phyloP scores from a whole-genome alignment of 2,797 vertebrate species.

The Phaenicophaeus curvirostris region DNA sequence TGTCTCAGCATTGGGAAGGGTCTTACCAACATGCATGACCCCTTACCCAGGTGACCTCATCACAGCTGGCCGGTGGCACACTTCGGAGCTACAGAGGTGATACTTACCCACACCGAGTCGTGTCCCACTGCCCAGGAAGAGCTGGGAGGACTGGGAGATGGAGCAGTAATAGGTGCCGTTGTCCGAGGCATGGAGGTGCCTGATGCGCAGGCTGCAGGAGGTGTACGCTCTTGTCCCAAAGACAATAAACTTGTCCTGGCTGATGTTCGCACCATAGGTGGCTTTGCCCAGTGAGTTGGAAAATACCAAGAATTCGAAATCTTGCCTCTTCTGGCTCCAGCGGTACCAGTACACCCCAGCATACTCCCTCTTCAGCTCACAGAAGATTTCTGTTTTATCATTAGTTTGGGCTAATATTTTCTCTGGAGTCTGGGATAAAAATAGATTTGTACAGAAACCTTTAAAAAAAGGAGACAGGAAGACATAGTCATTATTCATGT shows the following conservation, averaged over 20 bases:
- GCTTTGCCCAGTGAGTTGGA: not conserved
- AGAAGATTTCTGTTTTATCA: not conserved
- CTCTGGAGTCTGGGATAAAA: not conserved
- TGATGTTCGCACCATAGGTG: not conserved
- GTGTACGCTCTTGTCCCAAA: accelerated
- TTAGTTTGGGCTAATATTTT: not conserved
- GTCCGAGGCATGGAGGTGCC: not conserved
- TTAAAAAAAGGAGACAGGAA: not conserved
- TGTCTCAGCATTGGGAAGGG: not conserved
- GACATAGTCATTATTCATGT: not conserved
- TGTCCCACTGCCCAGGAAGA: conserved; percentile 3
- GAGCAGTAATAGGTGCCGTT: conserved; percentile 54
- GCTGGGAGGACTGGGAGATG: conserved; percentile 11
- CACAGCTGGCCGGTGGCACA: not conserved
- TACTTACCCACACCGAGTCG: conserved; percentile 33
- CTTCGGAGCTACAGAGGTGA: accelerated
- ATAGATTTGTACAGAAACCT: not conserved
- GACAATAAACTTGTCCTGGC: not conserved
- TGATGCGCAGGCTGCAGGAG: conserved; percentile 30
- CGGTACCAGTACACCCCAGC: conserved; percentile 40
- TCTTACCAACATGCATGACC: accelerated
- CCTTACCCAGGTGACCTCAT: not conserved
- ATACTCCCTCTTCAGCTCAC: not conserved
- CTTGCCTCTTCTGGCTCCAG: conserved; percentile 36
- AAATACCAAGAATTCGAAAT: not conserved